A percentile compares a stretch with the other conserved stretches of the same genome.
These are phyloP conservation scores for Myocastor coypus DNA, from an alignment of 2,113 vertebrate genomes.

Conservation along the genomic window DNA sequence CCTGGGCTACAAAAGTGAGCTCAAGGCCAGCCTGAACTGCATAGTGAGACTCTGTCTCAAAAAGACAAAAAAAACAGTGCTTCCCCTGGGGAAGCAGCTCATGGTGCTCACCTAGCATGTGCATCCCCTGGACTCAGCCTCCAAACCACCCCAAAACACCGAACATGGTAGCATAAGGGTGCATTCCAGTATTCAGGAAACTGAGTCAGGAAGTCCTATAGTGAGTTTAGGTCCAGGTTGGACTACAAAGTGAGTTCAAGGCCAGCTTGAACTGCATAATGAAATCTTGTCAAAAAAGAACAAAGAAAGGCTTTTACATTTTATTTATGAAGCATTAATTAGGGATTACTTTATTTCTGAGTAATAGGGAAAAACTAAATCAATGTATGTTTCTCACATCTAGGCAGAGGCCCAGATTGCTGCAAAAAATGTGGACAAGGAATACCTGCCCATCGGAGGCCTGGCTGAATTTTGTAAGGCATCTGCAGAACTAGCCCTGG, in stretches of 20 bases:
- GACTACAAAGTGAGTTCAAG: background rate
- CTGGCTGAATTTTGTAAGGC: constrained; percentile 93
- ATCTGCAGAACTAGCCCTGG: constrained; percentile 93
- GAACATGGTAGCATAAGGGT: background rate
- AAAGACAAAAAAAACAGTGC: no score
- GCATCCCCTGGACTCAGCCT: background rate
- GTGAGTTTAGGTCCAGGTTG: background rate
- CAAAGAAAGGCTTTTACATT: background rate
- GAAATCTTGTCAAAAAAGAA: background rate
- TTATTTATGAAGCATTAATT: constrained; percentile 1
- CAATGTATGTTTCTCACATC: constrained; percentile 26
- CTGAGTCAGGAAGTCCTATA: background rate
- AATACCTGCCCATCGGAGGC: constrained; percentile 93
- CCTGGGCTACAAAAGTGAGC: no score
- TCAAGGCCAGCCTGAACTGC: no score
- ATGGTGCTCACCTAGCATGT: background rate
- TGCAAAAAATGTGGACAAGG: constrained; percentile 95
- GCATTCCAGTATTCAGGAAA: no score
- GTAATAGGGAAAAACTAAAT: constrained; percentile 6
- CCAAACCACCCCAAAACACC: background rate
- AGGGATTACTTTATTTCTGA: background rate
- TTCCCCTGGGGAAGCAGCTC: background rate
- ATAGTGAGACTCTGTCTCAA: no score
- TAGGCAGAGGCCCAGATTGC: constrained; percentile 94
- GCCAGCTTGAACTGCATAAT: background rate